Conservation (phyloP, 2,113 vertebrate species). For the Vidua macroura region DNA sequence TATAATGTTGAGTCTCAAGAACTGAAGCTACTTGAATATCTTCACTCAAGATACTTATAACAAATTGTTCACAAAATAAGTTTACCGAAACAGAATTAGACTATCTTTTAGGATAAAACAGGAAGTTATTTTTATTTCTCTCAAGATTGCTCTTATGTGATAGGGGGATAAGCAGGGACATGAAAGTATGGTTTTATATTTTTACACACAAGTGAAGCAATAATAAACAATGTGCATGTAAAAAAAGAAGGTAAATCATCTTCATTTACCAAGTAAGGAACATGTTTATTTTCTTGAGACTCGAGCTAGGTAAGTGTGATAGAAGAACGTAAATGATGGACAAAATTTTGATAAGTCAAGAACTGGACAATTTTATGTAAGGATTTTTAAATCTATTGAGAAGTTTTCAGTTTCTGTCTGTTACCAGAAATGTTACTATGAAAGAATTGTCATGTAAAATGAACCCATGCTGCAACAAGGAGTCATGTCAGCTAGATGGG, state of each 20-base stretch:
- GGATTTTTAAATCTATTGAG: background rate
- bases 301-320: background rate
- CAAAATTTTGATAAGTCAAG: conserved; percentile 36
- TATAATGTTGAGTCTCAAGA: background rate
- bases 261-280: background rate
- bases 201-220: background rate
- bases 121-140: background rate
- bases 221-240: background rate
- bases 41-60: background rate
- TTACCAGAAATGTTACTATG: background rate
- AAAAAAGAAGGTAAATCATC: background rate
- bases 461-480: accelerated
- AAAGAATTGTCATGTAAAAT: background rate
- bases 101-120: background rate
- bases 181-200: background rate
- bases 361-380: background rate
- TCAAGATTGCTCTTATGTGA: background rate
- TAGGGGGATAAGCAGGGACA: background rate
- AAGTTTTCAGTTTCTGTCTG: conserved; percentile 9
- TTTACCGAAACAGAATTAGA: background rate
- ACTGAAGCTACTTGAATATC: background rate
- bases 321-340: conserved; percentile 23
- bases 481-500: background rate
- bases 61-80: background rate
- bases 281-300: background rate